Base-by-base conservation (phyloP, 2,113 vertebrate species). In the Pyrgilauda ruficollis region DNA sequence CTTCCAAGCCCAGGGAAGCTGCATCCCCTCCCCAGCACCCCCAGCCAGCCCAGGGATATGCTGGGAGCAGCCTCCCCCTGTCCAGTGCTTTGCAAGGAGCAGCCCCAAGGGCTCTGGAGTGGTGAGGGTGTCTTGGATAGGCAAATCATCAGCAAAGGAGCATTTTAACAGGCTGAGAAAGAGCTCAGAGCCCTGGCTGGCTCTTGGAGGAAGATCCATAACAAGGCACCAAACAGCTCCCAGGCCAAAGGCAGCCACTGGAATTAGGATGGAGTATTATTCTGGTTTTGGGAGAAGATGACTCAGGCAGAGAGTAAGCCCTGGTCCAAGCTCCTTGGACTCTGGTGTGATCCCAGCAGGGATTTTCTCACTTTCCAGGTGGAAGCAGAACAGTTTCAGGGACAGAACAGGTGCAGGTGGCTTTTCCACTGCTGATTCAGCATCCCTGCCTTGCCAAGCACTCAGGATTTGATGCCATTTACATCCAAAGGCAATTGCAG, bases 341-440 rank as follows among this genome's bases (percentile, higher is more conserved):
- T 55, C 24, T 62, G 62, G 5, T 46, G 56, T 30, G 35, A 74
- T 62, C 46, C 41, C 15, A 26, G 19, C 1, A 9, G 6, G 15
- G 49, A 31, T 66, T 90, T 93, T 31, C 43, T 35, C 46, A 26
- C 37, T 81, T 33, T 35, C 53, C 50, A 58, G n/a, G 5, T 30
- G 74, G 78, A 41, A 88, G 33, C 33, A 82, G 78, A 82, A 37
- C 1, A 21, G 22, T 15, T 56, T 58, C 55, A 81, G 73, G 64
- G 28, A 8, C 59, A 56, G 75, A 50, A 44, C 0, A 30, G 13
- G 37, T 19, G 24, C 53, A 39, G 47, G 17, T 44, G 61, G 35
- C 58, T 77, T 64, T 84, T 47, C 11, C 52, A 11, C 13, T 50
- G 78, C 89, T 93, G 88, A 90, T 46, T 95, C 92, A 95, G 94